Base-by-base conservation (phyloP, 2,797 vertebrate species). In the Melanotaenia boesemani region DNA sequence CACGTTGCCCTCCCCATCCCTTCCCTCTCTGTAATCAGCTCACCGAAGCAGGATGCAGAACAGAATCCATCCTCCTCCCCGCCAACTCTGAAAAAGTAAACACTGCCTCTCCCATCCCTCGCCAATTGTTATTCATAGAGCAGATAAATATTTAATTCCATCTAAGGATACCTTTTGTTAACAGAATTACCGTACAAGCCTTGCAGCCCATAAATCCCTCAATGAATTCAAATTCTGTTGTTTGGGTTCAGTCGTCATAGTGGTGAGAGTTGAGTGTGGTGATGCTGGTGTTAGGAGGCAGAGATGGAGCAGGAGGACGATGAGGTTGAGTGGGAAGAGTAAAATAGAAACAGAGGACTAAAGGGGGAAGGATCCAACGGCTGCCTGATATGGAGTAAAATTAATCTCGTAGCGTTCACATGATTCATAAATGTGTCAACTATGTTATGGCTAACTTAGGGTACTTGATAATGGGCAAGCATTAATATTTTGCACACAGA, bases 91-190 rank as follows among this genome's bases (percentile, higher is more conserved):
- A 81, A 85, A 93, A 93, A 93, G 93, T 93, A 95, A 95, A 95
- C 94, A 94, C 69, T 81, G 89, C 84, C 81, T 85, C 80, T 79
- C 81, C 63, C 74, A 72, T 92, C 90, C 88, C 90, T 88, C 74
- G 82, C 88, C 92, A 92, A 94, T 95, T 95, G 93, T 94, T 95
- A 95, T 95, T 95, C 94, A 94, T 94, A 92, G 93, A 94, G 85
- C 70, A 20, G 91, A 95, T 95, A 88, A 95, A 95, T 95, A 95
- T 95, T 95, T 95, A 89, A 95, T 94, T 89, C 91, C 82, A 90
- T 95, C 94, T 95, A 95, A 95, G 94, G 93, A 95, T 93, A 95
- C 94, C 93, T 95, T 94, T 95, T 95, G 95, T 95, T 94, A 94
- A 95, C 94, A 94, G 93, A 95, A 95, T 95, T 94, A 94, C 88